Percentiles rank a stretch among this genome's conserved stretches.
phyloP scores from a whole-genome alignment of 2,888 invertebrate genomes.

The Tiphia femorata region DNA sequence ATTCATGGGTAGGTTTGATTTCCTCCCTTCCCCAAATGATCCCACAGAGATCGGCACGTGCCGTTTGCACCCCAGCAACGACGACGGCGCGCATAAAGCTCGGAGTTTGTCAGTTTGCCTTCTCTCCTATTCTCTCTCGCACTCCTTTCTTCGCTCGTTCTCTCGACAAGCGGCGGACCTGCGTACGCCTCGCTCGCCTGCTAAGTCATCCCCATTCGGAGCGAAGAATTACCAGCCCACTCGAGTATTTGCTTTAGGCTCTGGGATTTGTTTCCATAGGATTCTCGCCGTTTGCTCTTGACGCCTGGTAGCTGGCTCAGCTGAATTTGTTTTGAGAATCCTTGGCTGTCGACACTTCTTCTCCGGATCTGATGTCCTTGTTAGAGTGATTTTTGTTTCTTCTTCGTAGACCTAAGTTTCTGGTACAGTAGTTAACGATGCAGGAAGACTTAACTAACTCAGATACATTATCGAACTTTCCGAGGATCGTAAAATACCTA shows the following conservation, averaged over 20 bases:
- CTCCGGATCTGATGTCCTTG: too few species aligned
- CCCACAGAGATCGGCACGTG: constrained; percentile 67
- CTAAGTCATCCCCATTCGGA: constrained; percentile 60
- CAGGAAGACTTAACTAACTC: too few species aligned
- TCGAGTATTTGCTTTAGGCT: constrained; percentile 59
- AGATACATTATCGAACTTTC: too few species aligned
- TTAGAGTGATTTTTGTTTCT: too few species aligned
- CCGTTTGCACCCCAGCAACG: constrained; percentile 52
- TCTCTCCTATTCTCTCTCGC: neutral
- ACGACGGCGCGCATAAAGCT: constrained; percentile 38
- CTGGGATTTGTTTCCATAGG: constrained; percentile 47
- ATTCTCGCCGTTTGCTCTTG: constrained; percentile 30
- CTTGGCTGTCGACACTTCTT: too few species aligned
- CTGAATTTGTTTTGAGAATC: too few species aligned
- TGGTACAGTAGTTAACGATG: too few species aligned
- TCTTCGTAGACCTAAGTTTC: too few species aligned
- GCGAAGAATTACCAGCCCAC: constrained; percentile 34
- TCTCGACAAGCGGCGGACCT: constrained; percentile 40
- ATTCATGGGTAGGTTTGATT: constrained; percentile 52
- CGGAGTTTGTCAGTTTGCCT: constrained; percentile 21
- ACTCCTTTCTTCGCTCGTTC: neutral
- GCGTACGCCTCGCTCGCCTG: constrained; percentile 49
- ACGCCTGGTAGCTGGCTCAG: too few species aligned
- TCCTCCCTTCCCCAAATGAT: constrained; percentile 57
- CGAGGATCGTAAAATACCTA: too few species aligned